Evolutionary conservation across 2,888 invertebrate genomes (phyloP), one percentile per base, ranked within the genome.

Genomic region (Lumbricus terrestris): DNA sequence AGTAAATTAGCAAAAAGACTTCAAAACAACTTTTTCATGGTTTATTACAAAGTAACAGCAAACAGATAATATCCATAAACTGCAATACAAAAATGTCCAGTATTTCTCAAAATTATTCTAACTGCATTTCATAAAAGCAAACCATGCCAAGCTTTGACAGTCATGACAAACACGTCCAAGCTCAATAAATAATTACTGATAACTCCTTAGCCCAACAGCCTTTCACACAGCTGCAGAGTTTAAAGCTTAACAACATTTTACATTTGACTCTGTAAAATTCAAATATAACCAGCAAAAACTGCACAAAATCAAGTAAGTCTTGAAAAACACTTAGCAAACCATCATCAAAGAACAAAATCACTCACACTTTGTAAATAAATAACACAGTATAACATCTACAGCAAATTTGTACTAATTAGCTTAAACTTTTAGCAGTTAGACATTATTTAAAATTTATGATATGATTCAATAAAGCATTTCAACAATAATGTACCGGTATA

Each of bases 221-320:
- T n/a, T 69, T 69, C 13, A 69, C 69, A 69, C 69, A 69, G 69
- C 69, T 69, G 69, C 69, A 69, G 69, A 11, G 69, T 69, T 69
- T n/a, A n/a, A 69, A 69, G 69, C 69, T 69, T 69, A 69, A 69
- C 69, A 69, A 69, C 69, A 29, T 47, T 47, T n/a, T n/a, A 69
- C 85, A 85, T 85, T 34, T 85, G 35, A 33, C 0, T 34, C 37
- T 85, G 83, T 20, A n/a, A n/a, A n/a, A 85, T 35, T 35, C 34
- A 35, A 37, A 20, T 83, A 35, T 33, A 85, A 85, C 85, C 85
- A 85, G 34, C n/a, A 15, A 85, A 85, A 85, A 85, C 85, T 85
- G 85, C 85, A 85, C 85, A 85, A 85, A 85, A 85, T 85, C 37
- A 85, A 34, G 85, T n/a, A 69, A 69, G 69, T 69, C 69, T 69